A percentile compares a stretch with the other conserved stretches of the same genome.
Evolutionary conservation across 2,113 vertebrate genomes (phyloP).

Genomic region (Lycaon pictus): DNA sequence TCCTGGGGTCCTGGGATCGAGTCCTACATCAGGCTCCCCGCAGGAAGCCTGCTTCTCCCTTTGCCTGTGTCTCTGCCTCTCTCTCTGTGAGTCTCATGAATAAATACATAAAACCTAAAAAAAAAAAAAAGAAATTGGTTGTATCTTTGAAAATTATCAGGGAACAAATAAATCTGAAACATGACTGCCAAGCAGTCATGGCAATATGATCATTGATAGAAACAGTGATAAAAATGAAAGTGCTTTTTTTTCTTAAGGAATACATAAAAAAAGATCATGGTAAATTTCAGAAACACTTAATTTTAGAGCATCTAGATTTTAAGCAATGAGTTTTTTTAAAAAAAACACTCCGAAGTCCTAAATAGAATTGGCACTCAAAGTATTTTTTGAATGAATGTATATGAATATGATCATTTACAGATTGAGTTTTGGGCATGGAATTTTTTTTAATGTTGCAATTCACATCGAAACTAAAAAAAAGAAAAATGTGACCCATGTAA

Average conservation of each 20-base stretch:
- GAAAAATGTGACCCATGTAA: neutral
- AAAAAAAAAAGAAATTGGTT: too few relatives aligned
- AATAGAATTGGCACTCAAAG: neutral
- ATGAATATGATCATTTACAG: neutral
- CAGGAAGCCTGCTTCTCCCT: too few relatives aligned
- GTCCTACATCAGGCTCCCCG: too few relatives aligned
- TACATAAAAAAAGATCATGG: neutral
- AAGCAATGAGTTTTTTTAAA: neutral
- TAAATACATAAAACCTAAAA: too few relatives aligned
- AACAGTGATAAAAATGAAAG: neutral
- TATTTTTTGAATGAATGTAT: slow-evolving; percentile 36
- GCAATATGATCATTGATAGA: neutral
- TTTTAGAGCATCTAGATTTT: slow-evolving; percentile 27
- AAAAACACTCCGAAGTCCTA: neutral
- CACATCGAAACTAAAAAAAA: neutral
- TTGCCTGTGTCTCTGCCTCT: too few relatives aligned
- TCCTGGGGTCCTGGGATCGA: too few relatives aligned
- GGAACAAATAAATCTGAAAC: neutral
- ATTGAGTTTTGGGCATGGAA: neutral
- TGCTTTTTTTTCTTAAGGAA: neutral
- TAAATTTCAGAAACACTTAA: neutral
- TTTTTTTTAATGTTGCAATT: slow-evolving; percentile 6
- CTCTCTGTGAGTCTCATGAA: too few relatives aligned
- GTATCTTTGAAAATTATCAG: neutral
- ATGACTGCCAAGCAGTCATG: neutral